Conservation (phyloP, 2,888 invertebrate genomes). For the Philereme vetulata region DNA sequence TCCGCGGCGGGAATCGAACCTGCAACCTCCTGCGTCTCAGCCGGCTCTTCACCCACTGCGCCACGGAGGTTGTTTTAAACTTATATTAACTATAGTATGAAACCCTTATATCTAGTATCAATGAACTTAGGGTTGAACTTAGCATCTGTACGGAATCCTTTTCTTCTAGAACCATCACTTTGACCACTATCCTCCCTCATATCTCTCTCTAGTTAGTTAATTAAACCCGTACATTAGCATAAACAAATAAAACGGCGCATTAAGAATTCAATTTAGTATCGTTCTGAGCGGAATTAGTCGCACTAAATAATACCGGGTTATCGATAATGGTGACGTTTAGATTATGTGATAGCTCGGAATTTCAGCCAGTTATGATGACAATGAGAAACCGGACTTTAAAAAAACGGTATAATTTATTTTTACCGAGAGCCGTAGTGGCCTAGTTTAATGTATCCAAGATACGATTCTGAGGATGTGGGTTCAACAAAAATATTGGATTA, state of each 20-base stretch:
- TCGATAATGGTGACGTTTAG: constrained; percentile 33
- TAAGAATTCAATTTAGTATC: constrained; percentile 83
- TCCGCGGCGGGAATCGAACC: too few species aligned
- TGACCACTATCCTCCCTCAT: constrained; percentile 14
- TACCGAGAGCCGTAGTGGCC: too few species aligned
- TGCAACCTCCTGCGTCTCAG: too few species aligned
- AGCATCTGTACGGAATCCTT: constrained; percentile 27
- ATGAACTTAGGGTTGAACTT: too few species aligned
- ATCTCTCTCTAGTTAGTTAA: constrained; percentile 59
- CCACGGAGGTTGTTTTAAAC: too few species aligned
- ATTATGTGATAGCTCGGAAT: constrained; percentile 8
- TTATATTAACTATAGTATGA: too few species aligned
- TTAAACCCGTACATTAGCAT: constrained; percentile 81
- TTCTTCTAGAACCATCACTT: neutral
- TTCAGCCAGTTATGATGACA: neutral
- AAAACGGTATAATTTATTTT: too few species aligned
- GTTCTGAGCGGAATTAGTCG: constrained; percentile 79
- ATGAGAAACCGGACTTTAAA: neutral
- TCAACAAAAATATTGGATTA: too few species aligned
- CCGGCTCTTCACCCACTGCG: too few species aligned
- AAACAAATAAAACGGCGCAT: constrained; percentile 83
- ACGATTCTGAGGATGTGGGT: too few species aligned
- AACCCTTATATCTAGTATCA: too few species aligned
- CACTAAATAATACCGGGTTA: constrained; percentile 79
- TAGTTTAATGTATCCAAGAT: too few species aligned